A percentile compares a stretch with the other conserved stretches of the same genome.
Conservation (phyloP, 2,113 vertebrate species). For the Colaptes auratus region DNA sequence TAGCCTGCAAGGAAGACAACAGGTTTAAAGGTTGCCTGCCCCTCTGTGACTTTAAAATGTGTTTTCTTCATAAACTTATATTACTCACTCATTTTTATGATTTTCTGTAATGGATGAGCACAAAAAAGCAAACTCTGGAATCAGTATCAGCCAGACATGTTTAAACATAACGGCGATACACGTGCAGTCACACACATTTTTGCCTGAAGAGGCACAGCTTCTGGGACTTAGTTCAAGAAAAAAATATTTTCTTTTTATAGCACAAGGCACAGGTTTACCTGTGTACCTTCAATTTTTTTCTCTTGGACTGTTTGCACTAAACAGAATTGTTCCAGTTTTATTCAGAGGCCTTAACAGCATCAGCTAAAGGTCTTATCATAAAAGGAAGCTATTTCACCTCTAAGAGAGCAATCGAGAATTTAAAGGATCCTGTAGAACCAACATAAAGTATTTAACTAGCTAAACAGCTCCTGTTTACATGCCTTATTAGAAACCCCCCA, state of each 20-base stretch:
- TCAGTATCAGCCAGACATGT: not conserved
- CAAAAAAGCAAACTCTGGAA: not conserved
- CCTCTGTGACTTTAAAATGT: not conserved
- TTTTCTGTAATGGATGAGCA: not conserved
- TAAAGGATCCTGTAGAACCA: not conserved
- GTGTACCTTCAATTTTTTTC: not conserved
- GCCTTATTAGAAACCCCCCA: not conserved
- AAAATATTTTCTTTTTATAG: not conserved
- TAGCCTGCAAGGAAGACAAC: not conserved
- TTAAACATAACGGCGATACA: rapidly evolving
- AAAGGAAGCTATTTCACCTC: not conserved
- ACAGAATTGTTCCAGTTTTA: not conserved
- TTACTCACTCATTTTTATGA: not conserved
- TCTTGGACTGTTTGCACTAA: not conserved
- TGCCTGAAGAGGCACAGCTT: not conserved
- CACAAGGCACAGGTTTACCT: not conserved
- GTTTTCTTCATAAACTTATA: not conserved
- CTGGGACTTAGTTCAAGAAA: not conserved
- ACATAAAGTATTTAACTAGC: not conserved
- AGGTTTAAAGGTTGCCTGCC: not conserved
- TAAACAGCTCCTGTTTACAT: not conserved
- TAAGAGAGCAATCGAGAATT: not conserved
- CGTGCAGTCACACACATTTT: not conserved
- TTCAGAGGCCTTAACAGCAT: not conserved
- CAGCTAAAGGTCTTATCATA: not conserved